These are phyloP conservation scores for Osmerus mordax DNA, from an alignment of 2,113 vertebrate species.

Conservation along the genomic window DNA sequence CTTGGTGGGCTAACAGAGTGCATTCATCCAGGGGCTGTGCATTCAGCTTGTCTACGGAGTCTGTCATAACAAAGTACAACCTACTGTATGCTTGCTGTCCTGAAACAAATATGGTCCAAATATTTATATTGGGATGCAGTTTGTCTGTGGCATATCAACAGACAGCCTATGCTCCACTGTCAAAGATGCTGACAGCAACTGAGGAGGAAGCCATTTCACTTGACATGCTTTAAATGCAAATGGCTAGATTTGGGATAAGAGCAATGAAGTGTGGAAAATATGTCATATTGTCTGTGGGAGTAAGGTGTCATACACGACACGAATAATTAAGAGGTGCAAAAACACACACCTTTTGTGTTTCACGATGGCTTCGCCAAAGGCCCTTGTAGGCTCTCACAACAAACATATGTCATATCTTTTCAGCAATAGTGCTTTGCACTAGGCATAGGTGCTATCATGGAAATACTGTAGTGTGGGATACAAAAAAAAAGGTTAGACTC, in stretches of 20 bases:
- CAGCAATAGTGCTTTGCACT: not conserved
- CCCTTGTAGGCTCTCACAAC: not conserved
- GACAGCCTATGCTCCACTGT: conserved; percentile 47
- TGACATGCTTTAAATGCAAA: conserved; percentile 70
- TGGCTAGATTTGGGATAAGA: conserved; percentile 53
- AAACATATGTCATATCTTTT: conserved; percentile 9
- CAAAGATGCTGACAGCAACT: conserved; percentile 59
- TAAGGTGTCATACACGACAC: conserved; percentile 62
- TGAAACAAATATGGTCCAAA: conserved; percentile 44
- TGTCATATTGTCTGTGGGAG: conserved; percentile 67
- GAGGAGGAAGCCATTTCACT: conserved; percentile 57
- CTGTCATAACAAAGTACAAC: not conserved
- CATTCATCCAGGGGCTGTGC: not conserved
- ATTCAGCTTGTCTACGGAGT: too few species aligned
- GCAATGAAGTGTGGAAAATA: conserved; percentile 8
- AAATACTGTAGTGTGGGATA: too few species aligned
- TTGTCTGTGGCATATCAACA: conserved; percentile 57
- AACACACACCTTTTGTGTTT: conserved; percentile 55
- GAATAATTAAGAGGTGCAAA: conserved; percentile 59
- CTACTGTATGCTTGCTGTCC: conserved; percentile 23
- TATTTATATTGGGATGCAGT: conserved; percentile 35
- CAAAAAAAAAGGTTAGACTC: too few species aligned
- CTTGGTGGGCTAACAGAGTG: not conserved
- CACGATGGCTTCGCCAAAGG: conserved; percentile 18
- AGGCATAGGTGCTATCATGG: too few species aligned